Base-by-base conservation (phyloP, 2,797 vertebrate genomes). In the Sebastes goodei region DNA sequence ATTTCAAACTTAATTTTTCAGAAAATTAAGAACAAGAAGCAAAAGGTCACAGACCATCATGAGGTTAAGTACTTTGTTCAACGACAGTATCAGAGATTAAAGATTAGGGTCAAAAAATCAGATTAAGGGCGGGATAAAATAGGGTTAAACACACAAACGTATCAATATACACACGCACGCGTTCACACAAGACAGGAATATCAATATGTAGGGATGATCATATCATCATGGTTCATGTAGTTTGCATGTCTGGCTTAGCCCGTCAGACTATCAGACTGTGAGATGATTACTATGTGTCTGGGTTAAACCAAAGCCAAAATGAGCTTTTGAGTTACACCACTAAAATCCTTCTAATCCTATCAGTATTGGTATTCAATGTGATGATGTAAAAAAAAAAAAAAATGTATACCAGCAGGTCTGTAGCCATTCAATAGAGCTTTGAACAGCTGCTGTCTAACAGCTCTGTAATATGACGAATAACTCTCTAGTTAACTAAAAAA, bases 21-120 rank as follows among this genome's bases (percentile, higher is more conserved):
- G 6, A 27, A 32, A 25, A 69, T 25, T 3, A 10, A 15, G 25
- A 70, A 10, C 7, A 72, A 59, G 21, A 20, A 17, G 27, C 9
- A 4, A 74, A 80, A 73, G 42, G 7, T 3, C 53, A 42, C n/a
- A 27, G 9, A 20, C 15, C 46, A 29, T 55, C 65, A 66, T 42
- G 53, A 27, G 30, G 52, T 67, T 55, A 46, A 38, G 17, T 20
- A 27, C 76, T 78, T 75, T 78, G 30, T 66, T 53, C 20, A 42
- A 11, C 8, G 27, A 5, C 10, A 66, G 14, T 70, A 65, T 71
- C 72, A 83, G 66, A 83, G 85, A 89, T 89, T 84, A 91, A 66
- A 84, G 87, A 93, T 92, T 89, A 87, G 75, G 83, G 87, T 89
- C 78, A 91, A 80, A 82, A 77, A 12, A 82, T 80, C 67, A 78